Conservation (phyloP, 2,797 vertebrate genomes). For the Babyrousa celebensis region DNA sequence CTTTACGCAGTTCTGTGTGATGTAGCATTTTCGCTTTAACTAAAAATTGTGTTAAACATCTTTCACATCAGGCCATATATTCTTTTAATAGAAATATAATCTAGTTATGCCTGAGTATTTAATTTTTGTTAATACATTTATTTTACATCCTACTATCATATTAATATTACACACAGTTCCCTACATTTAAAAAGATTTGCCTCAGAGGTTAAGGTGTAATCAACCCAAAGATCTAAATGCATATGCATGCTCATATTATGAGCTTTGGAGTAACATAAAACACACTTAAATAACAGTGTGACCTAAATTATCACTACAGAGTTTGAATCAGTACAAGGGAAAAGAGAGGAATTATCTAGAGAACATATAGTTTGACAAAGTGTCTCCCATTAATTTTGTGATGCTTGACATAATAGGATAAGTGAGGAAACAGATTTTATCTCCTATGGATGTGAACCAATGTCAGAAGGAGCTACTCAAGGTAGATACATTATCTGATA, state of each 20-base stretch:
- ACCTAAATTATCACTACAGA: conserved; percentile 43
- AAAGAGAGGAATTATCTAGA: conserved; percentile 84
- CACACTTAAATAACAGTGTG: neutral
- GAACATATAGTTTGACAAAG: conserved; percentile 87
- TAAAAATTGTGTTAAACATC: neutral
- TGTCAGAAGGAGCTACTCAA: conserved; percentile 88
- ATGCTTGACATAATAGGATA: conserved; percentile 91
- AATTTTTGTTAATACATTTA: neutral
- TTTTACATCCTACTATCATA: neutral
- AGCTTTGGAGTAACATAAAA: conserved; percentile 68
- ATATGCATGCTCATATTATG: neutral
- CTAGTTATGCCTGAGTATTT: neutral
- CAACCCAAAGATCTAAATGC: neutral
- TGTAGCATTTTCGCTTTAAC: neutral
- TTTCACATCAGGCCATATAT: neutral
- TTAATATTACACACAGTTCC: neutral
- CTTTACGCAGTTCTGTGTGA: neutral
- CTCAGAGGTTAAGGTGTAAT: neutral
- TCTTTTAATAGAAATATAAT: neutral
- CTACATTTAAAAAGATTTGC: neutral
- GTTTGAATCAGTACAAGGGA: conserved; percentile 73
- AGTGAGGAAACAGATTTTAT: conserved; percentile 85
- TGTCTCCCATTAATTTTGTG: conserved; percentile 86
- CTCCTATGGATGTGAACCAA: conserved; percentile 83
- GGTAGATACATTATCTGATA: conserved; percentile 79